Percentiles rank a stretch among this genome's conserved stretches.
These are phyloP conservation scores for Ochropleura plecta DNA, from an alignment of 2,888 invertebrate genomes.

Conservation along the genomic window DNA sequence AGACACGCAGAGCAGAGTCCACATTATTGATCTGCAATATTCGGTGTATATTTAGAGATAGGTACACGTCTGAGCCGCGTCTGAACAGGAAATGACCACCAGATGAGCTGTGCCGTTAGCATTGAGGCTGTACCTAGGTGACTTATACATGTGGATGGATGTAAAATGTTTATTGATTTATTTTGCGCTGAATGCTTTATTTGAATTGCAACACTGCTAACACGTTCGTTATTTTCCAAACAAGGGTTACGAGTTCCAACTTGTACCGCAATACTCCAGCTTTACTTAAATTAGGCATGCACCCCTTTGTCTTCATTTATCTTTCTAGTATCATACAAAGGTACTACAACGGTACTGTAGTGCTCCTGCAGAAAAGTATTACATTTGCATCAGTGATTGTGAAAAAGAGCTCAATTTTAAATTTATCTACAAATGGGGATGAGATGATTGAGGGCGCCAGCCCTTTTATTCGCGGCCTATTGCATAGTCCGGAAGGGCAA, in stretches of 20 bases:
- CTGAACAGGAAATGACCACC: conserved; percentile 86
- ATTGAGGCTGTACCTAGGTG: conserved; percentile 57
- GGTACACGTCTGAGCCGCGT: conserved; percentile 77
- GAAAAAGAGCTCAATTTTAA: conserved; percentile 53
- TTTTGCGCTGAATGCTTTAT: neutral
- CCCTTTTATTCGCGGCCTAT: conserved; percentile 57
- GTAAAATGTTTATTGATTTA: conserved; percentile 29
- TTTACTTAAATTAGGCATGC: conserved; percentile 14
- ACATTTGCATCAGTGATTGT: conserved; percentile 57
- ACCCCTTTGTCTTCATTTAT: conserved; percentile 11
- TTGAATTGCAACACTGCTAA: neutral
- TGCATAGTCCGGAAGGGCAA: conserved; percentile 52
- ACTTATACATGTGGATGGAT: conserved; percentile 14
- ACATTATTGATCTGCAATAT: conserved; percentile 66
- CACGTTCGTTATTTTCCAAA: neutral
- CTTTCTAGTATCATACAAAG: conserved; percentile 24
- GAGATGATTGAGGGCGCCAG: conserved; percentile 61
- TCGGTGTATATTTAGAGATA: conserved; percentile 71
- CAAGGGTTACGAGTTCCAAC: neutral
- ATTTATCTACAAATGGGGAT: conserved; percentile 57
- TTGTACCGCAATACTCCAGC: neutral
- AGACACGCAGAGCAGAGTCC: conserved; percentile 36
- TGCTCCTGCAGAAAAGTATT: conserved; percentile 23
- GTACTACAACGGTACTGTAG: neutral
- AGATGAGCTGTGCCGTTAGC: conserved; percentile 83